A percentile compares a stretch with the other conserved stretches of the same genome.
Evolutionary conservation across 2,888 invertebrate species (phyloP).

Genomic region (Calameuta idolon): DNA sequence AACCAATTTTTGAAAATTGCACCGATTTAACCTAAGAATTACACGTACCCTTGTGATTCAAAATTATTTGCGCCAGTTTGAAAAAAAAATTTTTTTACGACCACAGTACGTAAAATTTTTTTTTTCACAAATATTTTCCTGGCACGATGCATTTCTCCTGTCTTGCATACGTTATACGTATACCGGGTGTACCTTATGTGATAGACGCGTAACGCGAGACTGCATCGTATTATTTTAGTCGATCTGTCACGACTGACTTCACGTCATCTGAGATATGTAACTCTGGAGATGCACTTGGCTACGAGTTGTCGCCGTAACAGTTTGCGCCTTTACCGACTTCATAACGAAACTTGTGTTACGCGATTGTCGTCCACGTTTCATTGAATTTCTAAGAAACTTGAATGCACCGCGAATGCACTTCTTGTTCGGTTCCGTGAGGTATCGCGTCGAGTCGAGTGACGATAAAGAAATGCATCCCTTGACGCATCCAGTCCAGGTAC

Average conservation of each 20-base stretch:
- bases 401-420: not conserved
- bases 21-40: not conserved
- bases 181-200: not conserved
- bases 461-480: not conserved
- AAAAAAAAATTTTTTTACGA: no score
- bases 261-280: not conserved
- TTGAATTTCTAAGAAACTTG: not conserved
- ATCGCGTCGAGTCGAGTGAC: not conserved
- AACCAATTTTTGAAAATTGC: not conserved
- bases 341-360: not conserved
- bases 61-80: not conserved
- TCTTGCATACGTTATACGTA: not conserved
- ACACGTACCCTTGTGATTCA: no score
- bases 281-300: not conserved
- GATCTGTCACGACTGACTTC: not conserved
- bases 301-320: not conserved
- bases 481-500: no score
- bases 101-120: not conserved
- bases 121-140: not conserved
- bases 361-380: not conserved
- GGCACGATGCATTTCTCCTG: no score
- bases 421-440: no score
- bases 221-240: not conserved
- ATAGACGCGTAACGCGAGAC: not conserved
- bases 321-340: not conserved